These are phyloP conservation scores for Prinia subflava DNA, from an alignment of 2,113 vertebrate genomes.

Conservation along the genomic window DNA sequence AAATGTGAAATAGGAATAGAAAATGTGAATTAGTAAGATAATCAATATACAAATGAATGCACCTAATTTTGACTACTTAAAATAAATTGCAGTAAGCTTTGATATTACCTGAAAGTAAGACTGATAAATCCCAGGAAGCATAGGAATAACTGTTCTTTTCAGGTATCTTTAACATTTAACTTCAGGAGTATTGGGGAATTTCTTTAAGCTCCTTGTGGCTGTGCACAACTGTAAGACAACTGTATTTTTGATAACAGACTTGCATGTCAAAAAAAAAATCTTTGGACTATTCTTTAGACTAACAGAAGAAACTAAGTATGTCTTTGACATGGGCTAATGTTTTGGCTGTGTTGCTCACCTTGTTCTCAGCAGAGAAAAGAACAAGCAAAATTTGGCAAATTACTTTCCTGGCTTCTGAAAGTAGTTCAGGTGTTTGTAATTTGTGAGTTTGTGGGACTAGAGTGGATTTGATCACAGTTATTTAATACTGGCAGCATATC, in stretches of 20 bases:
- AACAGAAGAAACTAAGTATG: background rate
- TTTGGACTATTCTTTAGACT: background rate
- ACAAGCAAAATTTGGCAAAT: background rate
- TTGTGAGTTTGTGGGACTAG: background rate
- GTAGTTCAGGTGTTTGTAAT: background rate
- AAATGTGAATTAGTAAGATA: background rate
- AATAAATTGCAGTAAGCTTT: background rate
- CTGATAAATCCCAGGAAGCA: background rate
- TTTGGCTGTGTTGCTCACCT: background rate
- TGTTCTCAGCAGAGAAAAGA: background rate
- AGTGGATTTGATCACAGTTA: background rate
- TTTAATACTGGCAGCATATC: background rate
- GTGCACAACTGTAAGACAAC: accelerated
- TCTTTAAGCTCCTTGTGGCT: background rate
- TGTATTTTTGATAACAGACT: background rate
- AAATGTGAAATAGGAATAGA: background rate
- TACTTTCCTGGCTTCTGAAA: background rate
- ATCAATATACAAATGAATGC: background rate
- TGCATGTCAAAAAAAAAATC: background rate
- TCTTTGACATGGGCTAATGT: background rate
- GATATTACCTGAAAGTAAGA: background rate
- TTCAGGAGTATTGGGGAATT: background rate
- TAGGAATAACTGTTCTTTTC: background rate
- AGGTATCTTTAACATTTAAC: background rate
- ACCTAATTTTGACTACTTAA: background rate